A percentile compares a stretch with the other conserved stretches of the same genome.
Evolutionary conservation across 2,797 vertebrate genomes (phyloP).

Genomic region (Typhlichthys subterraneus): DNA sequence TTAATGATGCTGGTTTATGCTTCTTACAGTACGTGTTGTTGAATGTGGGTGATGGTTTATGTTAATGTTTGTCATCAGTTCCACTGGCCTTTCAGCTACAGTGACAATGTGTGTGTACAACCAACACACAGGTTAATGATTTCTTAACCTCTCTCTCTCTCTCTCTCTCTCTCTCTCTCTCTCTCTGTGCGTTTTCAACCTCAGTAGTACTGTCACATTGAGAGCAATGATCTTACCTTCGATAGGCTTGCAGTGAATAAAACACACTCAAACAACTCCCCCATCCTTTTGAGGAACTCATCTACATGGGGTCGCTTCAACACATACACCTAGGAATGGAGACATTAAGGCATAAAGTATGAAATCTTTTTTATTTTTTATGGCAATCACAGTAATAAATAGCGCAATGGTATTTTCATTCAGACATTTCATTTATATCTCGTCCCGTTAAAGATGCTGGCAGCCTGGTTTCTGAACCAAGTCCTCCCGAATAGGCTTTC

Average conservation of each 20-base stretch:
- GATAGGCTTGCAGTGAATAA: constrained; percentile 96
- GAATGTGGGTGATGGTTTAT: neutral
- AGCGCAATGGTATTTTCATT: neutral
- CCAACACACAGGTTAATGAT: neutral
- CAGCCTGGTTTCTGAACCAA: constrained; percentile 88
- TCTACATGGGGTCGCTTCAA: constrained; percentile 95
- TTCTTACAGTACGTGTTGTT: neutral
- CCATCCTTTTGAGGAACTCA: constrained; percentile 94
- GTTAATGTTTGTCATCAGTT: too few relatives aligned
- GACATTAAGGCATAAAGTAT: neutral
- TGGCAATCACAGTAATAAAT: neutral
- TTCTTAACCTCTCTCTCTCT: neutral
- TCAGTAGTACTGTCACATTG: neutral
- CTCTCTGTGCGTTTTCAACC: neutral
- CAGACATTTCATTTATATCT: neutral
- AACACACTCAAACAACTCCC: constrained; percentile 95
- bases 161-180: neutral
- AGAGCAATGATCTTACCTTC: constrained; percentile 82
- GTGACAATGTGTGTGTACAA: constrained; percentile 21
- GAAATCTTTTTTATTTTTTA: neutral
- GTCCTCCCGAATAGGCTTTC: constrained; percentile 95
- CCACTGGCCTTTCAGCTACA: constrained; percentile 11
- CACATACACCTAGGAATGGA: constrained; percentile 86
- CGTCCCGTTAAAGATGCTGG: constrained; percentile 50
- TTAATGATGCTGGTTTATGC: too few relatives aligned